phyloP scores from a whole-genome alignment of 1,140 invertebrate genomes.

The Microplitis demolitor region DNA sequence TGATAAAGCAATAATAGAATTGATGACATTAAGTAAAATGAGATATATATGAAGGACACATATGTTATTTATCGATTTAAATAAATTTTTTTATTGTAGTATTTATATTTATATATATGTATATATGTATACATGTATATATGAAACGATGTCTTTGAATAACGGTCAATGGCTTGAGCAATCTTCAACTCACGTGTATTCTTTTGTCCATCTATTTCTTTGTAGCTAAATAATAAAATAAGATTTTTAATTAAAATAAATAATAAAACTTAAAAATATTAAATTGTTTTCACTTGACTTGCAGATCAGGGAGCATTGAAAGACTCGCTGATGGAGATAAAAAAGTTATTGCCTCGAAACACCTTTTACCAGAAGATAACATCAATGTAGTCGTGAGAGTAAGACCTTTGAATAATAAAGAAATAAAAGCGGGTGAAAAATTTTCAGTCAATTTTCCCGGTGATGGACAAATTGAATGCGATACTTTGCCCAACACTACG shows the following conservation, averaged over 20 bases:
- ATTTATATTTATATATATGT: no score
- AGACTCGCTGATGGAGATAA: slow-evolving; percentile 43
- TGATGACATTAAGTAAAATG: no score
- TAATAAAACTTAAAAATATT: background rate
- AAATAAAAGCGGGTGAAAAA: slow-evolving; percentile 67
- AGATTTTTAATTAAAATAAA: no score
- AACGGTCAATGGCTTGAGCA: background rate
- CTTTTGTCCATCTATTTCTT: background rate
- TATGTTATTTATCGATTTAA: background rate
- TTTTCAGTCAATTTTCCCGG: slow-evolving; percentile 76
- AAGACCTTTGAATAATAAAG: slow-evolving; percentile 72
- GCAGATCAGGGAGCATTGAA: slow-evolving; percentile 47
- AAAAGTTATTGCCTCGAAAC: slow-evolving; percentile 42
- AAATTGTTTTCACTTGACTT: slow-evolving; percentile 1
- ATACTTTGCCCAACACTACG: slow-evolving; percentile 52
- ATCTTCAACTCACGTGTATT: background rate
- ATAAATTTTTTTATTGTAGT: background rate
- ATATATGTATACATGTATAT: no score
- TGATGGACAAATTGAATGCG: slow-evolving; percentile 73
- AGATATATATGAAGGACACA: no score
- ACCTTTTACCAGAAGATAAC: slow-evolving; percentile 69
- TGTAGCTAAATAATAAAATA: background rate
- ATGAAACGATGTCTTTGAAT: background rate
- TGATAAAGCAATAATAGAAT: no score
- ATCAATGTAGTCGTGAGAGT: slow-evolving; percentile 82